phyloP scores from a whole-genome alignment of 2,797 vertebrate species.

The Paratrypauchen microcephalus region DNA sequence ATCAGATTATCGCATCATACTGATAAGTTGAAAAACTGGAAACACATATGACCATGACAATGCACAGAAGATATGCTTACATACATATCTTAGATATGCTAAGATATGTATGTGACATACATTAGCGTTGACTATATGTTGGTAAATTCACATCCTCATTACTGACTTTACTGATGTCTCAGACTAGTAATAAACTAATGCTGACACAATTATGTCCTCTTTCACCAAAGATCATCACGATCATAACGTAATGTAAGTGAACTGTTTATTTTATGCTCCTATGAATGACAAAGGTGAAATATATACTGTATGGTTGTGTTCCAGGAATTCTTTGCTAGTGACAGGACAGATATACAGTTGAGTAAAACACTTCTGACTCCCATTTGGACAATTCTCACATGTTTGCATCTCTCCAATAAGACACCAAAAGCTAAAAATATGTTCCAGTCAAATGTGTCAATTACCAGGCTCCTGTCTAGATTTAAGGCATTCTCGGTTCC shows the following conservation, averaged over 20 bases:
- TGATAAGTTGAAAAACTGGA: neutral
- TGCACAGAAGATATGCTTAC: no score
- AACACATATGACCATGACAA: neutral
- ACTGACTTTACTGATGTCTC: neutral
- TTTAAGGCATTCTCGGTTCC: neutral
- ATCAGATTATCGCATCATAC: neutral
- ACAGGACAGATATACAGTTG: neutral
- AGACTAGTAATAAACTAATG: neutral
- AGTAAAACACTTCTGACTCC: neutral
- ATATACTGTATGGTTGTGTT: neutral
- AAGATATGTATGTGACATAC: no score
- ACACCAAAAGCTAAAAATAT: constrained; percentile 4
- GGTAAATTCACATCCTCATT: neutral
- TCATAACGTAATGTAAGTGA: no score
- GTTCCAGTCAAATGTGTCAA: constrained; percentile 10
- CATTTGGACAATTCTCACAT: neutral
- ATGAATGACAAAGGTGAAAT: neutral
- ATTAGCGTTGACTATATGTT: no score
- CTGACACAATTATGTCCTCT: neutral
- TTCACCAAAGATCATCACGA: neutral
- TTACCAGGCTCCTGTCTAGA: constrained; percentile 2
- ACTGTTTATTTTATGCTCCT: neutral
- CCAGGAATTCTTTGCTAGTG: neutral
- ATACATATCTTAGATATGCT: no score
- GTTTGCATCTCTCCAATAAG: neutral